Evolutionary conservation across 2,113 vertebrate genomes (phyloP).

Genomic region (Nycticorax nycticorax): DNA sequence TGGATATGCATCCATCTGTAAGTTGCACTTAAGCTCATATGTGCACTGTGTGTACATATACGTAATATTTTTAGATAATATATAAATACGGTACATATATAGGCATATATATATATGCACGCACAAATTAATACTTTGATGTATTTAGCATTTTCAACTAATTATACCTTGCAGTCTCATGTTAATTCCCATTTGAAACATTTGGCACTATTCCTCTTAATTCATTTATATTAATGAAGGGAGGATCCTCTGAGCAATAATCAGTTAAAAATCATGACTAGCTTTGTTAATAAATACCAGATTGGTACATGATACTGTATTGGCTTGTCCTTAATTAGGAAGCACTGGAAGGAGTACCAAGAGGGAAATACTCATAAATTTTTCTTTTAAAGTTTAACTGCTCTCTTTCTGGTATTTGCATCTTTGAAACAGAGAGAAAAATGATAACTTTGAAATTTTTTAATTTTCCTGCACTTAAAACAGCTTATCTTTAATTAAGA

Average conservation of each 20-base stretch:
- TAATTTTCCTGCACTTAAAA: conserved; percentile 26
- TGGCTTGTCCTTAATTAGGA: conserved; percentile 69
- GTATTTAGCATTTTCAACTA: conserved; percentile 66
- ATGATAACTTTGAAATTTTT: conserved; percentile 21
- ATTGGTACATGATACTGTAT: conserved; percentile 53
- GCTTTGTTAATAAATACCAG: conserved; percentile 73
- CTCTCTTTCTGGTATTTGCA: conserved; percentile 62
- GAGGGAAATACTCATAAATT: conserved; percentile 59
- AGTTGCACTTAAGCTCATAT: neutral
- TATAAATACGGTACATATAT: neutral
- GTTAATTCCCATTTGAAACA: conserved; percentile 67
- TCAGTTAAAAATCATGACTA: conserved; percentile 71
- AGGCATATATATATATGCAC: neutral
- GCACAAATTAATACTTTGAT: conserved; percentile 65
- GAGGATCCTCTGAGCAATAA: conserved; percentile 68
- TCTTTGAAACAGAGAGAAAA: conserved; percentile 62
- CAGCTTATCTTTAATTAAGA: conserved; percentile 66
- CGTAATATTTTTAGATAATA: conserved; percentile 14
- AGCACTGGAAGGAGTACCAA: conserved; percentile 54
- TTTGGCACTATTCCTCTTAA: conserved; percentile 65
- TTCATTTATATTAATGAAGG: conserved; percentile 75
- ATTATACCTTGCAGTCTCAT: conserved; percentile 65
- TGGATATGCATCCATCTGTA: neutral
- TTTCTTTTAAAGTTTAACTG: conserved; percentile 61
- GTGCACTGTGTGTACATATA: neutral